Evolutionary conservation across 2,888 invertebrate species (phyloP), one percentile per base, ranked within the genome.

Genomic region (Toxonevra muliebris): DNA sequence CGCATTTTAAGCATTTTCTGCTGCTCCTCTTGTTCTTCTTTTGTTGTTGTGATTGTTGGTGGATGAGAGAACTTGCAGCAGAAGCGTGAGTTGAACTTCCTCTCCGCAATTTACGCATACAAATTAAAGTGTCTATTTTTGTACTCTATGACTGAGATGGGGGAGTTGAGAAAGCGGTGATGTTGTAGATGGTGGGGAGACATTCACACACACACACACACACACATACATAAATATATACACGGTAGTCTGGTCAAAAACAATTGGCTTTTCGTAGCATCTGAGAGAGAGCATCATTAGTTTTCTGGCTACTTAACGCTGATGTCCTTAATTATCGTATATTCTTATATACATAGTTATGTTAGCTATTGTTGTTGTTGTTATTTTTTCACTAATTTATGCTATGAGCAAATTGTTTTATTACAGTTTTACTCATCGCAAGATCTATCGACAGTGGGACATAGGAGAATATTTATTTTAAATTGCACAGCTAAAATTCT

Each of bases 221-320:
- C n/a, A n/a, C n/a, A n/a, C n/a, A n/a, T n/a, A n/a, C n/a, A n/a
- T n/a, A n/a, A n/a, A n/a, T 30, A 7, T 30, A 30, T 4, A 30
- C 30, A 30, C 30, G 30, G 30, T 7, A 30, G 30, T 55, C 68
- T 69, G 64, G 60, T 71, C 67, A 57, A 62, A 71, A 74, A 77
- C 79, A 81, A 81, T 81, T 80, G 81, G 76, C 79, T 79, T 79
- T 78, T 80, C n/a, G 81, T 30, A 30, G 30, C 30, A 30, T 77
- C 74, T 74, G 75, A 75, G 75, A 74, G 75, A 75, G 75, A 60
- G 76, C 75, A 80, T 82, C 83, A 82, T 83, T 83, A 83, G 82
- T 80, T 80, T 79, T 79, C 81, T 76, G 79, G 83, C 77, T 78
- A 80, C 82, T 82, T 81, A 83, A 82, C 80, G 80, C 79, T 82